phyloP scores from a whole-genome alignment of 2,888 invertebrate genomes.

The Glaucopsyche alexis region DNA sequence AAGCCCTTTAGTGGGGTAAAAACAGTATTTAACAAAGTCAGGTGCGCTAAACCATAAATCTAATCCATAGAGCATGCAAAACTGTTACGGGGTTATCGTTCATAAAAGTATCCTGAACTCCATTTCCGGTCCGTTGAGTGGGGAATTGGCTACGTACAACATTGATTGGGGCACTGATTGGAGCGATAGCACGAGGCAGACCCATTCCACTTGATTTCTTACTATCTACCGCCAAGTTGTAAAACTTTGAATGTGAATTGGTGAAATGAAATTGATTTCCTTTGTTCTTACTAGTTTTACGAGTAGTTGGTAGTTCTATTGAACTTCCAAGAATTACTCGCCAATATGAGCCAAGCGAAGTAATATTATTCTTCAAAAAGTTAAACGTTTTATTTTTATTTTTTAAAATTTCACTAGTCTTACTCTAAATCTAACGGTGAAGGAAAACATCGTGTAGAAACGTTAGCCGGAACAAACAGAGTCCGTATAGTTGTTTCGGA shows the following conservation, averaged over 20 bases:
- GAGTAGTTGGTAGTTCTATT: not conserved
- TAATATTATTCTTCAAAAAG: no score
- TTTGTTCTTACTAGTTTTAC: not conserved
- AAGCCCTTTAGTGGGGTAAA: not conserved
- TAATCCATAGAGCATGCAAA: not conserved
- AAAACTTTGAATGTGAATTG: conserved; percentile 13
- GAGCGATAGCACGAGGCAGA: conserved; percentile 25
- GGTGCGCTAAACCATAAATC: no score
- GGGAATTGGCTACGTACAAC: conserved; percentile 20
- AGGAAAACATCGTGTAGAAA: no score
- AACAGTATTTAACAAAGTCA: not conserved
- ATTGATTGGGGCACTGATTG: conserved; percentile 26
- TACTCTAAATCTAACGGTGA: no score
- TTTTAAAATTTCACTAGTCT: no score
- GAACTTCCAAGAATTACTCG: no score
- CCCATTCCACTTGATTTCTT: conserved; percentile 29
- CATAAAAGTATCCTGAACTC: conserved; percentile 14
- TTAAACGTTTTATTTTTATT: no score
- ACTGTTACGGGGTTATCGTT: not conserved
- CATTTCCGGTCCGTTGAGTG: conserved; percentile 30
- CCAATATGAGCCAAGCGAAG: no score
- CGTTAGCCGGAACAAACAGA: no score
- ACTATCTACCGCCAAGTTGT: conserved; percentile 15
- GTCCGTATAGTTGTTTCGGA: no score
- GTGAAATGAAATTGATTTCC: not conserved